Conservation (phyloP, 2,888 invertebrate species). For the Caenorhabditis uteleia region DNA sequence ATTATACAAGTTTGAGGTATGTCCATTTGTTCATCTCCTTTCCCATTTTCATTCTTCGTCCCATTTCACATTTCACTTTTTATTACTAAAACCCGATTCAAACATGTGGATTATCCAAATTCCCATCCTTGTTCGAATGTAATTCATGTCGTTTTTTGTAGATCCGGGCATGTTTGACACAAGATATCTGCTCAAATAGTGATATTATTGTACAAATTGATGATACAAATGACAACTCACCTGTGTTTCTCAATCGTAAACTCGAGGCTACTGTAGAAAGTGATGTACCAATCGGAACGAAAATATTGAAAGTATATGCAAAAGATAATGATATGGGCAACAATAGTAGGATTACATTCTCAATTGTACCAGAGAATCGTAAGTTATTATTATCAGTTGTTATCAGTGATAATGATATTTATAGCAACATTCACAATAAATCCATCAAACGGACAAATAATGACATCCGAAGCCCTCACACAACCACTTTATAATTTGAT, state of each 20-base stretch:
- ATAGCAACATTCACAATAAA: constrained; percentile 8
- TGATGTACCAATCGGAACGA: constrained; percentile 57
- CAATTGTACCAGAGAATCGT: constrained; percentile 40
- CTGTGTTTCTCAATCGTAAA: constrained; percentile 43
- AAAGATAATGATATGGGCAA: constrained; percentile 53
- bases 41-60: too few species aligned
- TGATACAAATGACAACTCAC: constrained; percentile 64
- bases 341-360: constrained; percentile 54
- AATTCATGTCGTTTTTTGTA: constrained; percentile 7
- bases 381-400: too few species aligned
- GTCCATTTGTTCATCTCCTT: too few species aligned
- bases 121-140: too few species aligned
- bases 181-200: constrained; percentile 34
- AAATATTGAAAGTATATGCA: constrained; percentile 38
- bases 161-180: constrained; percentile 47
- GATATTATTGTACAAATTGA: constrained; percentile 42
- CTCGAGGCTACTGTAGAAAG: constrained; percentile 54
- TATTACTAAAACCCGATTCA: too few species aligned
- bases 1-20: constrained; percentile 39
- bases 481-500: constrained; percentile 39
- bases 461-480: constrained; percentile 26
- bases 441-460: constrained; percentile 31
- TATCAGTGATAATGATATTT: background rate
- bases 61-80: too few species aligned
- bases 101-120: too few species aligned